Base-by-base conservation (phyloP, 2,113 vertebrate species). In the Mellivora capensis region DNA sequence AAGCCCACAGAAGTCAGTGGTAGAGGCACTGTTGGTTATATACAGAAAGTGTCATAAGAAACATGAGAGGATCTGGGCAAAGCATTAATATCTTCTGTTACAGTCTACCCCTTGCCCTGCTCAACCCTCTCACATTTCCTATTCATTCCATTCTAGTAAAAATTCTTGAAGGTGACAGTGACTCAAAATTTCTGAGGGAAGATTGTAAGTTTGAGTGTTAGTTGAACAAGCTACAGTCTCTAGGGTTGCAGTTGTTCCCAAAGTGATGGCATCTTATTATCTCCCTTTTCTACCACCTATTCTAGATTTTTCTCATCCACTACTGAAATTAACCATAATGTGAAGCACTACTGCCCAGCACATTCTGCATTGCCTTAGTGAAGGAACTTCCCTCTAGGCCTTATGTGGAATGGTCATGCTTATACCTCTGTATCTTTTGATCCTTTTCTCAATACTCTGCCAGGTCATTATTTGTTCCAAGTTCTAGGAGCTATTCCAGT, bases 261-360 rank as follows among this genome's bases (percentile, higher is more conserved):
- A 84, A 49, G 27, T 6, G 39, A 25, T 52, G 13, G n/a, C 2
- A 11, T 62, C 62, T 76, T 20, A 23, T 79, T 11, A 64, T 54
- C 20, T 64, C 59, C 3, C 25, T 47, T 47, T 69, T 54, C 15
- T 57, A 64, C 13, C 6, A 17, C 15, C 6, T 20, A 0, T 64
- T 91, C 82, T 71, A 31, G 27, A 88, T 61, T 54, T 44, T 34
- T 74, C 61, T 44, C 1, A 6, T 34, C 6, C 7, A 44, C 52
- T 59, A 2, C 8, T n/a, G 54, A 67, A 64, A 29, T 7, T 39
- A 57, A 64, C 9, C 37, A 3, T 9, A 6, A n/a, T 14, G 0
- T 18, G 9, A 6, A 1, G 0, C 20, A 7, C 20, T 31, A 13
- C 23, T 47, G 54, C 61, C 47, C 3, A 13, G 6, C 3, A 39